These are phyloP conservation scores for Luehdorfia chinensis DNA, from an alignment of 1,140 invertebrate species.

Conservation along the genomic window DNA sequence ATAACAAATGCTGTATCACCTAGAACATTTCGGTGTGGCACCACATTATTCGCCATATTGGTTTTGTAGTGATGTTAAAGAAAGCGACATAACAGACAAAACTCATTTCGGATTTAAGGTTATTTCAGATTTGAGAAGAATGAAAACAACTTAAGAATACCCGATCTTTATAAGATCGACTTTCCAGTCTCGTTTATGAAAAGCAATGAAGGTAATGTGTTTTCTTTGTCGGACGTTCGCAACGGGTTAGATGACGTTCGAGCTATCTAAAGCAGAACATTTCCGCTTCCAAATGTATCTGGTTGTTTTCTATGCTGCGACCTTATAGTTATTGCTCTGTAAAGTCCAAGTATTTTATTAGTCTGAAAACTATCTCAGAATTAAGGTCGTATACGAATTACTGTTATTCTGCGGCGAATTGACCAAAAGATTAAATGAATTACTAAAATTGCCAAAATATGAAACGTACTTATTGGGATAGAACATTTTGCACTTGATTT, in stretches of 20 bases:
- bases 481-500: too few relatives aligned
- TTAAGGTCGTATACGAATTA: too few relatives aligned
- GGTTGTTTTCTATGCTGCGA: constrained; percentile 10
- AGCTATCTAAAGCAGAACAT: constrained; percentile 7
- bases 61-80: too few relatives aligned
- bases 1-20: too few relatives aligned
- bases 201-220: constrained; percentile 16
- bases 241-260: neutral
- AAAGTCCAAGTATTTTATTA: constrained; percentile 5
- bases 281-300: constrained; percentile 16
- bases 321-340: constrained; percentile 4
- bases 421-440: too few relatives aligned
- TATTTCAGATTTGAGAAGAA: neutral
- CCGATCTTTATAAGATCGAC: neutral
- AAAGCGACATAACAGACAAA: too few relatives aligned
- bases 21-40: too few relatives aligned
- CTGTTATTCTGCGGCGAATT: too few relatives aligned
- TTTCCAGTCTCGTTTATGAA: constrained; percentile 10
- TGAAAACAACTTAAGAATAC: constrained; percentile 12
- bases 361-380: neutral
- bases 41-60: too few relatives aligned
- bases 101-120: too few relatives aligned
- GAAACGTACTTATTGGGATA: too few relatives aligned
- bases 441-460: too few relatives aligned
- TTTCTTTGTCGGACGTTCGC: constrained; percentile 8